A percentile compares a stretch with the other conserved stretches of the same genome.
Conservation (phyloP, 2,888 invertebrate species). For the Eristalinus sepulchralis region DNA sequence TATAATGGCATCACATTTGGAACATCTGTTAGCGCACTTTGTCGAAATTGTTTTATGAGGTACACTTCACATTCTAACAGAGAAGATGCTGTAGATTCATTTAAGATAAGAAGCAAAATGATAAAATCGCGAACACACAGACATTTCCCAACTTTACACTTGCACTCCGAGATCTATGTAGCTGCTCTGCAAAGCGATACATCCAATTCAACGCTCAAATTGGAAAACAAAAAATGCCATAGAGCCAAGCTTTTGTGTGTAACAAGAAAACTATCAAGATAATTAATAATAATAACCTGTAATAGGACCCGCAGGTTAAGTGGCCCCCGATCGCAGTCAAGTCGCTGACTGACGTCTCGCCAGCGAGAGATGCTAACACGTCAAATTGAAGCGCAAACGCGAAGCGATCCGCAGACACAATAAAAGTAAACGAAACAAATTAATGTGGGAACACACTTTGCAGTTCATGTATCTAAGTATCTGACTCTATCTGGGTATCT, state of each 20-base stretch:
- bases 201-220: neutral
- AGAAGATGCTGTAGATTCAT: neutral
- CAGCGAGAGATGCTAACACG: slow-evolving; percentile 54
- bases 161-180: too few species aligned
- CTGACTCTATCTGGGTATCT: neutral
- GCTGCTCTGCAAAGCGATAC: neutral
- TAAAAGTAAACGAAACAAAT: slow-evolving; percentile 59
- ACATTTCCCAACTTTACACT: neutral
- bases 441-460: slow-evolving; percentile 65
- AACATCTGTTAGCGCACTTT: neutral
- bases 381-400: slow-evolving; percentile 59
- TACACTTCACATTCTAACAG: neutral
- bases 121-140: neutral
- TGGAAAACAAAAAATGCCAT: neutral
- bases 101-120: neutral
- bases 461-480: slow-evolving; percentile 25
- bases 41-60: neutral
- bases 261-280: slow-evolving; percentile 7
- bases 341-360: neutral
- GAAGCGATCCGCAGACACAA: slow-evolving; percentile 59
- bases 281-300: slow-evolving; percentile 47
- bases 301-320: slow-evolving; percentile 43
- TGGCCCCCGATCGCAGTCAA: slow-evolving; percentile 36
- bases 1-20: neutral
- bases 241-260: neutral